Evolutionary conservation across 2,113 vertebrate genomes (phyloP).

Genomic region (Bubo blakistoni): DNA sequence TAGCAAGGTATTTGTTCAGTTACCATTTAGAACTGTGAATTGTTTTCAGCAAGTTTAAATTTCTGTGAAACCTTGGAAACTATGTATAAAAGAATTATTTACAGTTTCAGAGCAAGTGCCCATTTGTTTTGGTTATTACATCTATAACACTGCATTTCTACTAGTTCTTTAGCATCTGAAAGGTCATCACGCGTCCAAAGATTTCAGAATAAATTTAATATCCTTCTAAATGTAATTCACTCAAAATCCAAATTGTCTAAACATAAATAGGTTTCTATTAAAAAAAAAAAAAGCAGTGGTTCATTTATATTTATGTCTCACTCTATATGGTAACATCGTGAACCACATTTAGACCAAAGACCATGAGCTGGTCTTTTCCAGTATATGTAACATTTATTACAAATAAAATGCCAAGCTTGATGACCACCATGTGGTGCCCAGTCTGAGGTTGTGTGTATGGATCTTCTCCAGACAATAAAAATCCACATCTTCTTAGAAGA

Average conservation of each 20-base stretch:
- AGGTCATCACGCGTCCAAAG: not conserved
- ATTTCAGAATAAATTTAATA: constrained; percentile 3
- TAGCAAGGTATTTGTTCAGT: not conserved
- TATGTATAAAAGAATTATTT: not conserved
- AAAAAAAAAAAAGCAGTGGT: not conserved
- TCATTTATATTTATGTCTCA: constrained; percentile 38
- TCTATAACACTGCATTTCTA: not conserved
- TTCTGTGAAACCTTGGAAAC: not conserved
- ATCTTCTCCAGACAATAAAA: not conserved
- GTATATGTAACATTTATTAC: constrained; percentile 29
- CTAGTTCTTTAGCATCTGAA: not conserved
- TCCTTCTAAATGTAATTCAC: not conserved
- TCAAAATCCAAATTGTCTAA: constrained; percentile 15
- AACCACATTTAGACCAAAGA: not conserved
- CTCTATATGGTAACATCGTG: constrained; percentile 2
- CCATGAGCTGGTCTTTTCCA: not conserved
- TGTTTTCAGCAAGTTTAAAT: not conserved
- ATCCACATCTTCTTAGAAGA: not conserved
- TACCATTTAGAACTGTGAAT: not conserved
- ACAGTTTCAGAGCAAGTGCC: not conserved
- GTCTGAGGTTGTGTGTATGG: not conserved
- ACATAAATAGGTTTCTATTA: constrained; percentile 16
- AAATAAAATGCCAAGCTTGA: constrained; percentile 33
- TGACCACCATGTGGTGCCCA: not conserved
- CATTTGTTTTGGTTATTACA: not conserved